Evolutionary conservation across 2,113 vertebrate species (phyloP).

Genomic region (Oplegnathus fasciatus): DNA sequence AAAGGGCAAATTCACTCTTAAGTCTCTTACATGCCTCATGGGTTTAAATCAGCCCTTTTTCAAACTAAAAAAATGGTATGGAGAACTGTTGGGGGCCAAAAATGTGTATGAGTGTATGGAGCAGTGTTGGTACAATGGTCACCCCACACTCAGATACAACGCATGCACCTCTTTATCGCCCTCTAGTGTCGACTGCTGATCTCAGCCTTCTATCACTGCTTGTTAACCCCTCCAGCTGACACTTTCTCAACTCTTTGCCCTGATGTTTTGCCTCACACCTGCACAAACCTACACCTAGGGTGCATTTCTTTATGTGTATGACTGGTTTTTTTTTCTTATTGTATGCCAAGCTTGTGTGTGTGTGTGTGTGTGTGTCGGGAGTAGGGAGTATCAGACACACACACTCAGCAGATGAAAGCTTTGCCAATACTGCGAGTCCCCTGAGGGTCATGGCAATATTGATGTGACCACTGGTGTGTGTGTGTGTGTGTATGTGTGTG

Average conservation of each 20-base stretch:
- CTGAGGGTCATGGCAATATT: constrained; percentile 77
- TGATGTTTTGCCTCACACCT: constrained; percentile 19
- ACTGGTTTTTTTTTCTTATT: constrained; percentile 3
- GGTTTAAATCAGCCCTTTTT: not conserved
- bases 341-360: constrained; percentile 29
- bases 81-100: not conserved
- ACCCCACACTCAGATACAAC: constrained; percentile 22
- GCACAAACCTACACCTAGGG: not conserved
- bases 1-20: not conserved
- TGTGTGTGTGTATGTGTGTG: constrained; percentile 55
- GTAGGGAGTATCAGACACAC: constrained; percentile 67
- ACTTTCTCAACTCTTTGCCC: constrained; percentile 14
- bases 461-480: constrained; percentile 73
- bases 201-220: constrained; percentile 48
- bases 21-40: too few species aligned
- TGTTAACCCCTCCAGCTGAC: constrained; percentile 59
- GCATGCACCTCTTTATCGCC: constrained; percentile 75
- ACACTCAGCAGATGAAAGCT: constrained; percentile 80
- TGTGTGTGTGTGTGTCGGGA: constrained; percentile 34
- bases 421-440: constrained; percentile 76
- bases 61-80: not conserved
- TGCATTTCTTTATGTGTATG: constrained; percentile 7
- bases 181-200: constrained; percentile 79
- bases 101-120: not conserved
- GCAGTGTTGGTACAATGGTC: not conserved